Evolutionary conservation across 2,888 invertebrate genomes (phyloP).

Genomic region (Protodeltote pygarga): DNA sequence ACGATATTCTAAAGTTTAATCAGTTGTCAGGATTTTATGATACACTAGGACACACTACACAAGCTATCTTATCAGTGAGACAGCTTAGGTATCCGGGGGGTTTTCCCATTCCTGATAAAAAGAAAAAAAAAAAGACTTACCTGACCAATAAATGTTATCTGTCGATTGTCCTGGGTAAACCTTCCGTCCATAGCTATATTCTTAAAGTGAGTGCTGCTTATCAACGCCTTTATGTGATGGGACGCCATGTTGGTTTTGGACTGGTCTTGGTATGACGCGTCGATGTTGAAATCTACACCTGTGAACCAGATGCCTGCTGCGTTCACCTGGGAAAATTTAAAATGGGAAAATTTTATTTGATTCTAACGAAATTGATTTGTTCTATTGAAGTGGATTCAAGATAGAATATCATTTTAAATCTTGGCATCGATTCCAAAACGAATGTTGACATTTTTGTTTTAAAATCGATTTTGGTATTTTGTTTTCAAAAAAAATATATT

Average conservation of each 20-base stretch:
- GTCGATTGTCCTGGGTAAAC: constrained; percentile 89
- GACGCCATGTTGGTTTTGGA: constrained; percentile 89
- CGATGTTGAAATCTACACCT: constrained; percentile 90
- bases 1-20: too few species aligned
- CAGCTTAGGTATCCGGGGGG: too few species aligned
- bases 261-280: constrained; percentile 92
- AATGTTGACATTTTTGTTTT: too few species aligned
- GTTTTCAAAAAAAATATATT: too few species aligned
- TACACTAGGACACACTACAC: too few species aligned
- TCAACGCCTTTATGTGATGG: constrained; percentile 89
- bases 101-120: too few species aligned
- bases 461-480: too few species aligned
- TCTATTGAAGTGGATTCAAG: not conserved
- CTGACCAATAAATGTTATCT: constrained; percentile 89
- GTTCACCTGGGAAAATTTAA: constrained; percentile 84
- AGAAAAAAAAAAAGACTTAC: constrained; percentile 66
- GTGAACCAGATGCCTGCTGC: constrained; percentile 93
- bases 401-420: not conserved
- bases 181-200: constrained; percentile 89
- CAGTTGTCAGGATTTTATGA: too few species aligned
- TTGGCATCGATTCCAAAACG: too few species aligned
- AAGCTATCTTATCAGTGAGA: too few species aligned
- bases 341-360: not conserved
- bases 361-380: not conserved
- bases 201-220: constrained; percentile 91